Base-by-base conservation (phyloP, 2,797 vertebrate species). In the Myioborus miniatus region DNA sequence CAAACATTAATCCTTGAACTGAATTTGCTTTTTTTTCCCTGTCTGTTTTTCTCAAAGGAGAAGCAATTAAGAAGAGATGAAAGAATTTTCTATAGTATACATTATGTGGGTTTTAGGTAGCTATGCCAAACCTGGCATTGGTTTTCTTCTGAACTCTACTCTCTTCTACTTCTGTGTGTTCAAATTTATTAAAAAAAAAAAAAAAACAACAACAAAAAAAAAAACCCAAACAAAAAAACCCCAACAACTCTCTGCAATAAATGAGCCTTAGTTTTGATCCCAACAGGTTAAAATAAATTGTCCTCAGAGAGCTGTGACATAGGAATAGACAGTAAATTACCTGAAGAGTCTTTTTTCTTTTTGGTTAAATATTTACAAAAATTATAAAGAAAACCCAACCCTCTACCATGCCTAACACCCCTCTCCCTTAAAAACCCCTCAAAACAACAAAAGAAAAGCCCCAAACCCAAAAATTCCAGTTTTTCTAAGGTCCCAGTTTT, bases 341-440 rank as follows among this genome's bases (percentile, higher is more conserved):
- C 23, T 50, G 34, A 64, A 27, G 1, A n/a, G 8, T 16, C 19
- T 64, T 69, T 69, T 9, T 1, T 49, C 8, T 36, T 83, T 18
- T 26, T 50, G 4, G 11, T n/a, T 88, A 36, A 83, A 83, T 76
- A 83, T 39, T 34, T 50, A 34, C 8, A 49, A 67, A 67, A 47
- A 2, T 1, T 29, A 0, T 1, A 27, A 39, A 32, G 9, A 43
- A 62, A 12, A 11, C 1, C 9, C n/a, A 34, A 3, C 2, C 1
- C 6, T 29, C 6, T 22, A 34, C 18, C 13, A 6, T 8, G 4
- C 11, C 17, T 34, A n/a, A 26, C 24, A 44, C 4, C 3, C 4
- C 2, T 15, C 10, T n/a, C 6, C 15, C 15, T 5, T 10, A 12
- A 32, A 60, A 56, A 15, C 0, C 2, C 4, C 15, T 16, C 15